Evolutionary conservation across 2,113 vertebrate species (phyloP).

Genomic region (Anolis carolinensis): DNA sequence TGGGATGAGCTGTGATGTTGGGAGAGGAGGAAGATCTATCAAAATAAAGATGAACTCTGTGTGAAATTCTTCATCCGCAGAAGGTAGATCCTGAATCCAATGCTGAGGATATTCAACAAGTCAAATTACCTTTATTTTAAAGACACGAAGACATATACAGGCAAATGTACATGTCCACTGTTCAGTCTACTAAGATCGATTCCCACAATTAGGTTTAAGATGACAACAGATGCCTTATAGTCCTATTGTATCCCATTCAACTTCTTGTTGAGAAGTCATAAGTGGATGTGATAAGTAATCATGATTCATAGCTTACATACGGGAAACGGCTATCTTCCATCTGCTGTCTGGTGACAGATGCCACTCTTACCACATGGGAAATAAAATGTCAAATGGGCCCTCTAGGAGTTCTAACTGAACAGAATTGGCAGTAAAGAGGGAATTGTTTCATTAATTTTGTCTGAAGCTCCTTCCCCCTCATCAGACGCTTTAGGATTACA

Average conservation of each 20-base stretch:
- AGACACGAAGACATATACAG: not conserved
- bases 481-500: not conserved
- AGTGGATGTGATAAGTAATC: not conserved
- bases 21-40: no score
- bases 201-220: constrained; percentile 8
- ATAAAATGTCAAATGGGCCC: constrained; percentile 7
- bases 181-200: not conserved
- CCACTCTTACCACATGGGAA: constrained; percentile 16
- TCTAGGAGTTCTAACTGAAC: constrained; percentile 18
- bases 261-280: not conserved
- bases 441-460: constrained; percentile 4
- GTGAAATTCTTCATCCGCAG: no score
- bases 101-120: not conserved
- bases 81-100: not conserved
- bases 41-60: no score
- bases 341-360: constrained; percentile 20
- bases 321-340: constrained; percentile 18
- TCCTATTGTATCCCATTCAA: not conserved
- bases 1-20: no score
- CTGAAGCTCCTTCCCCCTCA: not conserved
- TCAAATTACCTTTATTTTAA: not conserved
- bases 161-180: not conserved
- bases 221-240: constrained; percentile 4
- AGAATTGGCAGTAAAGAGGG: not conserved
- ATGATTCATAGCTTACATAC: constrained; percentile 23